Conservation (phyloP, 2,113 vertebrate genomes). For the Clarias batrachus region DNA sequence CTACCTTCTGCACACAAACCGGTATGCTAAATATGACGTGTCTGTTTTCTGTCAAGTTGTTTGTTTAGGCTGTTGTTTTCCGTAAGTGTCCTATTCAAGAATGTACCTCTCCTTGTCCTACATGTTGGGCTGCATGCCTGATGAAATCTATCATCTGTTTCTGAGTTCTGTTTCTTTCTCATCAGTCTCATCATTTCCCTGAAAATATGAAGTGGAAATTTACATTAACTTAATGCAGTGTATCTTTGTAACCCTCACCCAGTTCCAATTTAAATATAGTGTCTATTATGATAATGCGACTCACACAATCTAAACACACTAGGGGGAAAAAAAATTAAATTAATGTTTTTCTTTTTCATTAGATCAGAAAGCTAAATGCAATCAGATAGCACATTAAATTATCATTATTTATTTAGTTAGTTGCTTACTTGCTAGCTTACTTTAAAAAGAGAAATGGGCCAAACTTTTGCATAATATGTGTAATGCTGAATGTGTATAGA, state of each 20-base stretch:
- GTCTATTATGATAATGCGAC: not conserved
- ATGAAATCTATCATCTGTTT: constrained; percentile 19
- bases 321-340: not conserved
- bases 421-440: no score
- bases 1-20: not conserved
- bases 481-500: not conserved
- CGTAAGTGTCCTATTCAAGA: not conserved
- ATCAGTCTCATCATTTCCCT: not conserved
- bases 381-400: not conserved
- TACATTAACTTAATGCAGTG: not conserved
- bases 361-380: not conserved
- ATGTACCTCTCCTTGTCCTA: constrained; percentile 59
- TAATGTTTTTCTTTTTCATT: not conserved
- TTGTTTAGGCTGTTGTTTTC: not conserved
- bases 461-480: no score
- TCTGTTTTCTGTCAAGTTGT: not conserved
- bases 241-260: not conserved
- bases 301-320: not conserved
- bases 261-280: not conserved
- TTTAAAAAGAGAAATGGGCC: no score
- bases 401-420: not conserved
- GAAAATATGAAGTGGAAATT: not conserved
- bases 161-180: not conserved
- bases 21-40: not conserved
- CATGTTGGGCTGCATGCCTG: constrained; percentile 65